A percentile compares a stretch with the other conserved stretches of the same genome.
Evolutionary conservation across 2,888 invertebrate species (phyloP).

Genomic region (Apoderus coryli): DNA sequence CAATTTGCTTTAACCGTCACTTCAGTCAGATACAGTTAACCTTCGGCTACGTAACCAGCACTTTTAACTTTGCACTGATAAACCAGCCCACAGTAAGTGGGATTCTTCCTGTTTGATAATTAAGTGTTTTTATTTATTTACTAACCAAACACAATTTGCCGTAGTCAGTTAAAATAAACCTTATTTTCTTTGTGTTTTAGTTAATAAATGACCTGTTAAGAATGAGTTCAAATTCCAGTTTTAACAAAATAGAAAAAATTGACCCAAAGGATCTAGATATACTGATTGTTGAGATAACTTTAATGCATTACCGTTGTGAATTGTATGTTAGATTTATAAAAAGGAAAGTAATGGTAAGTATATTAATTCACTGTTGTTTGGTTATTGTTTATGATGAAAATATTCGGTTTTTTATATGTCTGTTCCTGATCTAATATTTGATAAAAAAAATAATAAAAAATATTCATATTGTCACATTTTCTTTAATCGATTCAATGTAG

Average conservation of each 20-base stretch:
- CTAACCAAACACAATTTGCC: not conserved
- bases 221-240: constrained; percentile 28
- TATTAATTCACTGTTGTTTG: constrained; percentile 4
- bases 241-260: constrained; percentile 38
- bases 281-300: constrained; percentile 76
- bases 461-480: too few relatives aligned
- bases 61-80: too few relatives aligned
- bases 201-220: too few relatives aligned
- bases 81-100: too few relatives aligned
- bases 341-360: constrained; percentile 53
- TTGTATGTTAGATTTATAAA: constrained; percentile 80
- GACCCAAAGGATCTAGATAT: constrained; percentile 80
- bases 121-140: not conserved
- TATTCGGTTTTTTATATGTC: not conserved
- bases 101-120: not conserved
- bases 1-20: too few relatives aligned
- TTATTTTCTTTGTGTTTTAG: too few relatives aligned
- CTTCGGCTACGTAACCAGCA: too few relatives aligned
- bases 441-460: too few relatives aligned
- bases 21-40: too few relatives aligned
- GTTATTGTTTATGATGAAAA: not conserved
- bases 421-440: too few relatives aligned
- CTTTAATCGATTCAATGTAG: too few relatives aligned
- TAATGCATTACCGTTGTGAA: constrained; percentile 81
- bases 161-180: too few relatives aligned